These are phyloP conservation scores for Camponotus floridanus DNA, from an alignment of 1,140 invertebrate species.

Conservation along the genomic window DNA sequence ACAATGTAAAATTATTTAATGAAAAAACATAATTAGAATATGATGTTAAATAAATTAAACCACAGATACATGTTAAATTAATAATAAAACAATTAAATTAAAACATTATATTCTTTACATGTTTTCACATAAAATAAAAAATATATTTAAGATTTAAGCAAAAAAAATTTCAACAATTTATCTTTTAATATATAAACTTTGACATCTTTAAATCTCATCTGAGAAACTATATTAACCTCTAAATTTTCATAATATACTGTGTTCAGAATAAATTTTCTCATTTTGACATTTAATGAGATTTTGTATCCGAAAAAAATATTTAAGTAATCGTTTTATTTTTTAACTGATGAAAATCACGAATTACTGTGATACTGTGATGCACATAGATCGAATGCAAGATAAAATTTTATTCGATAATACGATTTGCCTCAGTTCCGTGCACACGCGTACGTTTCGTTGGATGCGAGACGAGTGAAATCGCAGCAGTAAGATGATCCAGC, in stretches of 20 bases:
- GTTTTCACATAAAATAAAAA: background rate
- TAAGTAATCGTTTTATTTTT: conserved; percentile 3
- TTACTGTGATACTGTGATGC: conserved; percentile 6
- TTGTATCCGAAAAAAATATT: background rate
- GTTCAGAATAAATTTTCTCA: too few species aligned
- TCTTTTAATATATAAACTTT: background rate
- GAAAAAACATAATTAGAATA: background rate
- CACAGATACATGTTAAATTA: background rate
- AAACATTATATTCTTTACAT: background rate
- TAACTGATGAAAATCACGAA: conserved; percentile 18
- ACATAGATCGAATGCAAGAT: conserved; percentile 11
- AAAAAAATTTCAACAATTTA: background rate
- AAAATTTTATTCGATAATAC: conserved; percentile 40
- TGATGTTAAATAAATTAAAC: conserved; percentile 2
- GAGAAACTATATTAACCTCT: background rate
- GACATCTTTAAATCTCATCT: background rate
- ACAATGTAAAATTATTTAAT: background rate
- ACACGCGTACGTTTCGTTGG: background rate
- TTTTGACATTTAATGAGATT: background rate
- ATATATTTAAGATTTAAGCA: background rate
- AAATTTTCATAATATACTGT: background rate
- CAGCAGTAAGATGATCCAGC: conserved; percentile 56
- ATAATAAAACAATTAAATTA: background rate
- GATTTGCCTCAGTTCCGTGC: conserved; percentile 22
- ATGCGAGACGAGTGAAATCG: conserved; percentile 55